phyloP scores from a whole-genome alignment of 2,888 invertebrate species.

The Bombylius major region DNA sequence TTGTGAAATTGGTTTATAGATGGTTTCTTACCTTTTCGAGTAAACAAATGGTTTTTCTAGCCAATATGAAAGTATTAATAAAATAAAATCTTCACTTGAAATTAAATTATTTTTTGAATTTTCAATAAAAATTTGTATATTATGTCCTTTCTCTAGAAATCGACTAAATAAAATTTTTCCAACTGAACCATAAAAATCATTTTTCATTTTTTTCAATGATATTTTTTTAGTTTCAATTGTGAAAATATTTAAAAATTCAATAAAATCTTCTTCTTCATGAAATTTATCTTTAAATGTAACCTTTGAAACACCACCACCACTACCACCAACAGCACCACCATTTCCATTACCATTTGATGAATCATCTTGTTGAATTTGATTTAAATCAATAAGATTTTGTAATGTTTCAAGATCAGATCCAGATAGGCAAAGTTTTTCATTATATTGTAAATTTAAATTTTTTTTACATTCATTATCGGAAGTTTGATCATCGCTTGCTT shows the following conservation, averaged over 20 bases:
- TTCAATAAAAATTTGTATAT: conserved; percentile 32
- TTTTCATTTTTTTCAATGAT: conserved; percentile 29
- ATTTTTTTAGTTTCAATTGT: conserved; percentile 24
- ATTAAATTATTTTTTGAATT: conserved; percentile 21
- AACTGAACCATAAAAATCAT: conserved; percentile 26
- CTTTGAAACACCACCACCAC: conserved; percentile 15
- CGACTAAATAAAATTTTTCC: conserved; percentile 26
- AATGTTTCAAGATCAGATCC: conserved; percentile 44
- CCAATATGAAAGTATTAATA: conserved; percentile 58
- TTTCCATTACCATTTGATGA: conserved; percentile 9
- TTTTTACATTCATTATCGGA: too few species aligned
- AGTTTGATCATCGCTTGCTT: too few species aligned
- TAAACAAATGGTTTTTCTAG: conserved; percentile 46
- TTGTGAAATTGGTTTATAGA: too few species aligned
- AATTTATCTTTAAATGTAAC: conserved; percentile 46
- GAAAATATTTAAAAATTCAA: conserved; percentile 34
- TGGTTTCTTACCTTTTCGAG: conserved; percentile 23
- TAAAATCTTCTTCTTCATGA: conserved; percentile 44
- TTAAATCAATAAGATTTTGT: conserved; percentile 49
- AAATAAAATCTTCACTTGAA: conserved; percentile 50
- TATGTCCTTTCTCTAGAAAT: conserved; percentile 30
- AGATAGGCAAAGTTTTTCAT: conserved; percentile 22
- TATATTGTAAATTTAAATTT: too few species aligned
- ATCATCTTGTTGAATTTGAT: conserved; percentile 16
- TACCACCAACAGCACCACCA: too few species aligned